Conservation (phyloP, 2,888 invertebrate genomes). For the Meteorus cinctellus region DNA sequence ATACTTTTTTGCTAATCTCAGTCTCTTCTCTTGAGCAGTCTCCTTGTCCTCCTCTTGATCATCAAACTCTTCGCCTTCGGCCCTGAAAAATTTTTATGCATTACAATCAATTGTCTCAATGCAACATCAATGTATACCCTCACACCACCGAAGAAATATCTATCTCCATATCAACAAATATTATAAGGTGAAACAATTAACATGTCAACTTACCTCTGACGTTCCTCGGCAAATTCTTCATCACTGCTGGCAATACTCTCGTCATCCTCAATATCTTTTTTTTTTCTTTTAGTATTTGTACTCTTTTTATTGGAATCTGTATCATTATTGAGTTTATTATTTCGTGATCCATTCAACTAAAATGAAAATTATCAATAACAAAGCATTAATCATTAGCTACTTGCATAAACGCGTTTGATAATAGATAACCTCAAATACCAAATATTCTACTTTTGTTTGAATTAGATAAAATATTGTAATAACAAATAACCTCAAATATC, state of each 20-base stretch:
- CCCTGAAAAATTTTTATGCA: slow-evolving; percentile 30
- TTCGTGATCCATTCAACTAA: slow-evolving; percentile 52
- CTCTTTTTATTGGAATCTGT: slow-evolving; percentile 46
- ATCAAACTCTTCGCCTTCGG: slow-evolving; percentile 55
- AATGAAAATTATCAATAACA: slow-evolving; percentile 15
- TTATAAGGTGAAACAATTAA: neutral
- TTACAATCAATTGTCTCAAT: slow-evolving; percentile 28
- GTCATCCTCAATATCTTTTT: slow-evolving; percentile 55
- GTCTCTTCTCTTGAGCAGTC: slow-evolving; percentile 92
- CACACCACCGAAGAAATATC: too few species aligned
- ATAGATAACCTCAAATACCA: neutral
- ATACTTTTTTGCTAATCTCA: slow-evolving; percentile 92
- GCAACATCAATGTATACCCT: neutral
- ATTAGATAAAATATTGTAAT: neutral
- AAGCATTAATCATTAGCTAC: slow-evolving; percentile 15
- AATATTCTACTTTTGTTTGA: neutral
- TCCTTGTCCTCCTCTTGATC: slow-evolving; percentile 81
- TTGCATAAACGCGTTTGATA: neutral
- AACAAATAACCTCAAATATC: too few species aligned
- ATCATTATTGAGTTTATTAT: slow-evolving; percentile 10
- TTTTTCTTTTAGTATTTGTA: slow-evolving; percentile 52
- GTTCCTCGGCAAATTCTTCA: slow-evolving; percentile 68
- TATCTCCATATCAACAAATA: too few species aligned
- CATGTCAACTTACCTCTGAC: slow-evolving; percentile 54
- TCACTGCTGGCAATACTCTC: slow-evolving; percentile 70